These are phyloP conservation scores for Holcopasites calliopsidis DNA, from an alignment of 1,140 invertebrate genomes.

Conservation along the genomic window DNA sequence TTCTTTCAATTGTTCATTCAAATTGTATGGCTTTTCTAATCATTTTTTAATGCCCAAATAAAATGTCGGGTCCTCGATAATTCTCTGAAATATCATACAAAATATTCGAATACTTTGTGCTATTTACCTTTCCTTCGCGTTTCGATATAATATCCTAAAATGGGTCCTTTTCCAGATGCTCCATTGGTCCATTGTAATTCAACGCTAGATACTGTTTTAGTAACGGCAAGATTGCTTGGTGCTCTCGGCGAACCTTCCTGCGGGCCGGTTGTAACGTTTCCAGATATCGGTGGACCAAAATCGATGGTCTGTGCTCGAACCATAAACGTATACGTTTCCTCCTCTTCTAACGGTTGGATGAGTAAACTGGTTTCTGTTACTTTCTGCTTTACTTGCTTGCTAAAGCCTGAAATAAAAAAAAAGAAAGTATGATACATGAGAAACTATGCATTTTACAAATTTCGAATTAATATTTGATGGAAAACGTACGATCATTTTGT, in stretches of 20 bases:
- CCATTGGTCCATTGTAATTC: slow-evolving; percentile 94
- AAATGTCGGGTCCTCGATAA: not conserved
- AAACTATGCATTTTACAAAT: not conserved
- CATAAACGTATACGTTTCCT: slow-evolving; percentile 94
- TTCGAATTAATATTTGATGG: not conserved
- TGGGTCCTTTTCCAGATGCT: slow-evolving; percentile 89
- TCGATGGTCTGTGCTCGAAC: slow-evolving; percentile 94
- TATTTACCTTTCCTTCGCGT: slow-evolving; percentile 90
- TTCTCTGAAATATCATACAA: not conserved
- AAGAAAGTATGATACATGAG: slow-evolving; percentile 8
- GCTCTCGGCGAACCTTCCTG: slow-evolving; percentile 93
- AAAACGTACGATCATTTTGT: slow-evolving; percentile 90
- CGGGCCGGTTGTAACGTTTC: slow-evolving; percentile 96
- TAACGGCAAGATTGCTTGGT: slow-evolving; percentile 86
- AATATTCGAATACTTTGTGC: not conserved
- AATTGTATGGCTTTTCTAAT: too few species aligned
- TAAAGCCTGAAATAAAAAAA: slow-evolving; percentile 84
- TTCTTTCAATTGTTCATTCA: not conserved
- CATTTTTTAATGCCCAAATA: not conserved
- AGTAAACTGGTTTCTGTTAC: slow-evolving; percentile 89
- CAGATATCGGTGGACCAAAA: slow-evolving; percentile 87
- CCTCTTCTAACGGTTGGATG: slow-evolving; percentile 93
- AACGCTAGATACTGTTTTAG: slow-evolving; percentile 90
- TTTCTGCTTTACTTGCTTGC: slow-evolving; percentile 97
- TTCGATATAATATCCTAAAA: slow-evolving; percentile 96